These are phyloP conservation scores for Brachyalestes nurse DNA, from an alignment of 2,797 vertebrate genomes.

Conservation along the genomic window DNA sequence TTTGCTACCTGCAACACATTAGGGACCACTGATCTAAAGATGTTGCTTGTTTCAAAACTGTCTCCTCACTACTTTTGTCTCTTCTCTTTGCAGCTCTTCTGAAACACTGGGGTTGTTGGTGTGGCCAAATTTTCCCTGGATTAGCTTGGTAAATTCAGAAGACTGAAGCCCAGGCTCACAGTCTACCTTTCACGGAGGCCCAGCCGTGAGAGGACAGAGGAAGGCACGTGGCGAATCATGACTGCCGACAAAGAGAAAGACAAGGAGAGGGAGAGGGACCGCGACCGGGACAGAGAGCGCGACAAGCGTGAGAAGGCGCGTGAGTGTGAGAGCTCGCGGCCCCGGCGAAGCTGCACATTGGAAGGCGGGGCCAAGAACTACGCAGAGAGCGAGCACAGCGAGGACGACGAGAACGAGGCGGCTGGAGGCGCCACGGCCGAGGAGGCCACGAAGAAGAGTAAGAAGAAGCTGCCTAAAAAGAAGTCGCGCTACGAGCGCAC, in stretches of 20 bases:
- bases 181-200: conserved; percentile 99
- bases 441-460: conserved; percentile 93
- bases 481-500: conserved; percentile 96
- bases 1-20: neutral
- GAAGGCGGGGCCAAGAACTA: conserved; percentile 98
- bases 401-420: conserved; percentile 94
- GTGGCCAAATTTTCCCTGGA: conserved; percentile 99
- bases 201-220: conserved; percentile 99
- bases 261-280: conserved; percentile 87
- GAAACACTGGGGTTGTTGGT: conserved; percentile 97
- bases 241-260: conserved; percentile 98
- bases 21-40: neutral
- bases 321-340: conserved; percentile 90
- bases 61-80: conserved; percentile 7
- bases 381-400: conserved; percentile 96
- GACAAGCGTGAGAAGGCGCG: conserved; percentile 88
- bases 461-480: conserved; percentile 97
- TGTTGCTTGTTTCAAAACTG: neutral
- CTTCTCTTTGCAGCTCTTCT: conserved; percentile 80
- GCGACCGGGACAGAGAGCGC: conserved; percentile 86
- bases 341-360: conserved; percentile 93
- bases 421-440: conserved; percentile 87
- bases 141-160: conserved; percentile 99
- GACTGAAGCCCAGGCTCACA: conserved; percentile 99
- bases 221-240: conserved; percentile 99